A percentile compares a stretch with the other conserved stretches of the same genome.
Conservation (phyloP, 2,113 vertebrate genomes). For the Pycnonotus jocosus region DNA sequence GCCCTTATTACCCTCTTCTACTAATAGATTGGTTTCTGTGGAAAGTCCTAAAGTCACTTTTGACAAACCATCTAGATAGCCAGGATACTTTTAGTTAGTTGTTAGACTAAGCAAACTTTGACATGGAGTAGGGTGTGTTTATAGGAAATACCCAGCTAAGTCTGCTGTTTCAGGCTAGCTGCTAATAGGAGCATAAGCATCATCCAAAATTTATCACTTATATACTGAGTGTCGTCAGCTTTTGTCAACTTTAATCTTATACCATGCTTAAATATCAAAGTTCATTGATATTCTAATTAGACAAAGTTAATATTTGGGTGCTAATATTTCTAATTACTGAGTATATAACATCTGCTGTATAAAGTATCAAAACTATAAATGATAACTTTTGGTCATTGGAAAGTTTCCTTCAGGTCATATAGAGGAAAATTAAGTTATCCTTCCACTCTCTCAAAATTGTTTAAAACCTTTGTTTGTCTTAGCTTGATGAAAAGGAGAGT, state of each 20-base stretch:
- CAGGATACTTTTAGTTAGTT: background rate
- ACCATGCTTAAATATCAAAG: background rate
- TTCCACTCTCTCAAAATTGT: background rate
- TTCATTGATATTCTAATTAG: background rate
- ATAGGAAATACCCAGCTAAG: background rate
- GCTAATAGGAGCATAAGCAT: background rate
- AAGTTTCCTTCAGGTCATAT: background rate
- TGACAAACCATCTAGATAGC: background rate
- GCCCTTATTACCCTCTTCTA: background rate
- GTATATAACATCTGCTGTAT: background rate
- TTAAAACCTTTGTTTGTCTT: slow-evolving; percentile 7
- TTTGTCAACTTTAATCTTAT: background rate
- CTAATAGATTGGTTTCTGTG: background rate
- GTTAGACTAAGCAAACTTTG: background rate
- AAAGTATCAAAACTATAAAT: background rate
- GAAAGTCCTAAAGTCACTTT: background rate
- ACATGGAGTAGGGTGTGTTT: background rate
- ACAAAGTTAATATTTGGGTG: background rate
- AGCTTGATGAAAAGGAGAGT: slow-evolving; percentile 97
- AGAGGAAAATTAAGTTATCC: background rate
- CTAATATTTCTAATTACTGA: background rate
- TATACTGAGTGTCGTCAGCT: background rate
- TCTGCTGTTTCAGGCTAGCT: background rate
- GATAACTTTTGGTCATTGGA: background rate
- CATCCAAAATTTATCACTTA: background rate